Evolutionary conservation across 2,113 vertebrate genomes (phyloP), one percentile per base, ranked within the genome.

Genomic region (Cavia aperea): DNA sequence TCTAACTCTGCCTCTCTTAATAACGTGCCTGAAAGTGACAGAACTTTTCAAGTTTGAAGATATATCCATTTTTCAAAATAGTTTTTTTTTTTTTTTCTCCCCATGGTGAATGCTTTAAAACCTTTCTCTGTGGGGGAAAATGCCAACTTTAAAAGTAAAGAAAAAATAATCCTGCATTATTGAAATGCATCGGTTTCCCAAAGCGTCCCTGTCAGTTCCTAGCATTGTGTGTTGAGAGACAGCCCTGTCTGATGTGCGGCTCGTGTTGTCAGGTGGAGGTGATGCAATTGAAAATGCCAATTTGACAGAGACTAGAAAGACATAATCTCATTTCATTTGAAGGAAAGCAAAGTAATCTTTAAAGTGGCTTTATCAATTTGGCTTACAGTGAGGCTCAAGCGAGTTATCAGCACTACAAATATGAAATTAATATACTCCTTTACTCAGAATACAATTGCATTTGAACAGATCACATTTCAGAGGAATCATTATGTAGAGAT

Each of bases 1-100:
- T 93, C 72, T 81, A 39, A 21, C 77, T 90, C 60, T 91, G 73
- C 83, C 91, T 96, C 51, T 91, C 84, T 93, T 95, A 91, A 95
- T 89, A 95, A 89, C 78, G 81, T 83, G 54, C 83, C 94, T 95
- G 90, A 89, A 94, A 95, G 49, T 94, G 94, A 94, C 88, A 95
- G 78, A 96, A 93, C 75, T 94, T 95, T 89, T 86, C 83, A 87
- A 68, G 84, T 94, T 88, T 19, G n/a, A 88, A 96, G 89, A 92
- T 95, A 94, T 88, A 93, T 21, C 56, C 77, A 83, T 86, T 91
- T 43, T n/a, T 21, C 23, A 91, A 51, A 95, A 94, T 82, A 70
- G 58, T 24, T 39, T 83, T 93, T 89, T 49, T 36, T 7, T 33
- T 77, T 49, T 36, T 7, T 33, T 77, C 51, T 82, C 90, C 95